phyloP scores from a whole-genome alignment of 2,797 vertebrate genomes.

The Premnoplex brunnescens region DNA sequence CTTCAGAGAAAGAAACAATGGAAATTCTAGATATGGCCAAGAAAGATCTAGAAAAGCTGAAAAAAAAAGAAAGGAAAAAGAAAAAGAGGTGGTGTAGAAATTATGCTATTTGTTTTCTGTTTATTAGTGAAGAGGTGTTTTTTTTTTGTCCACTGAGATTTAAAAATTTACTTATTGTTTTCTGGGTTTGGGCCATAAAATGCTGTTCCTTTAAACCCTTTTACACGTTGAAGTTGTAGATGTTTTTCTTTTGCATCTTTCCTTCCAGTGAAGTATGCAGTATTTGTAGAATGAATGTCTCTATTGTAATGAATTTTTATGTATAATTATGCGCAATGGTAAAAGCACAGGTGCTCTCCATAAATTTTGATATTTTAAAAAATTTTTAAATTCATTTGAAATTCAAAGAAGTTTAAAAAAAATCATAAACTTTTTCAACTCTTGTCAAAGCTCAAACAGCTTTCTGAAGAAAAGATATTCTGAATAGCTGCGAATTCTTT shows the following conservation, averaged over 20 bases:
- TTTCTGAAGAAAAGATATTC: slow-evolving; percentile 36
- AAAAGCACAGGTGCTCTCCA: not conserved
- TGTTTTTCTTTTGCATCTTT: not conserved
- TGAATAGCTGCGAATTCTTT: slow-evolving; percentile 39
- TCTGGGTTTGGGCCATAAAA: not conserved
- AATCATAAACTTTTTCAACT: not conserved
- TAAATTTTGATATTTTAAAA: not conserved
- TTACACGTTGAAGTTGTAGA: not conserved
- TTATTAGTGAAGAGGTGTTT: not conserved
- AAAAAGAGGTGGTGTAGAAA: slow-evolving; percentile 87
- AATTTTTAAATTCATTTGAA: not conserved
- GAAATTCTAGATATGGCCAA: slow-evolving; percentile 96
- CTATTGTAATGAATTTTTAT: not conserved
- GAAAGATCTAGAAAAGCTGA: slow-evolving; percentile 93
- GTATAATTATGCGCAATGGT: not conserved
- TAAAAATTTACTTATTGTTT: not conserved
- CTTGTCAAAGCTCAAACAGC: not conserved
- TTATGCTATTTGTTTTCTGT: slow-evolving; percentile 1
- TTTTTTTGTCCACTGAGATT: not conserved
- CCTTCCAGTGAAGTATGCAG: not conserved
- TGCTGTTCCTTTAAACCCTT: not conserved
- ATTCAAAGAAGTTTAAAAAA: not conserved
- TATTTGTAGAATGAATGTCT: not conserved
- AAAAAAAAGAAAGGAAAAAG: slow-evolving; percentile 93
- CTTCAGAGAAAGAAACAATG: slow-evolving; percentile 89